A percentile compares a stretch with the other conserved stretches of the same genome.
Evolutionary conservation across 2,888 invertebrate genomes (phyloP).

Genomic region (Drosophila mettleri): DNA sequence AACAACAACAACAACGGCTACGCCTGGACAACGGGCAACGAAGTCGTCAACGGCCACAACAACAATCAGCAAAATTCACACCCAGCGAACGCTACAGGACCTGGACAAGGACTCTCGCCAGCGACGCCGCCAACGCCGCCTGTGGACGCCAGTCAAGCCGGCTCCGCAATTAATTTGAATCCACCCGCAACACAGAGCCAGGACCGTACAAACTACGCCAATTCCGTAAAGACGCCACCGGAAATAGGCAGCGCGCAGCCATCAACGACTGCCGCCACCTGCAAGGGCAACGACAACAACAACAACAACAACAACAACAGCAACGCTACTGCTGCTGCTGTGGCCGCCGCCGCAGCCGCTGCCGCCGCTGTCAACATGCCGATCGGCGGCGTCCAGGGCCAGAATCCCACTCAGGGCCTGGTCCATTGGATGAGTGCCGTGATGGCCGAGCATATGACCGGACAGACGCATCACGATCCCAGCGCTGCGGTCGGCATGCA

Average conservation of each 20-base stretch:
- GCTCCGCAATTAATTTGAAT: conserved; percentile 76
- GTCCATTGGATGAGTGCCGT: conserved; percentile 98
- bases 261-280: conserved; percentile 56
- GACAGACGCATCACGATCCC: conserved; percentile 89
- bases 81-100: conserved; percentile 30
- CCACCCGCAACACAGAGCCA: conserved; percentile 72
- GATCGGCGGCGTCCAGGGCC: conserved; percentile 86
- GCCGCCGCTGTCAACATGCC: conserved; percentile 82
- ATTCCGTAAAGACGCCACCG: conserved; percentile 75
- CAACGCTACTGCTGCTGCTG: conserved; percentile 51
- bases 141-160: conserved; percentile 51
- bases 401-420: conserved; percentile 91
- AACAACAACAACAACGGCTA: conserved; percentile 56
- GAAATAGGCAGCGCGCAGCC: conserved; percentile 49
- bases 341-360: conserved; percentile 64
- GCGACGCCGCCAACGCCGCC: conserved; percentile 71
- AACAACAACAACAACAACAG: conserved; percentile 44
- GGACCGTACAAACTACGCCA: conserved; percentile 69
- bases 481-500: conserved; percentile 85
- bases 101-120: conserved; percentile 51
- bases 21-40: conserved; percentile 61
- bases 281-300: conserved; percentile 61
- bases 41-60: conserved; percentile 50
- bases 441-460: conserved; percentile 97
- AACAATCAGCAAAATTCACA: conserved; percentile 52